A percentile compares a stretch with the other conserved stretches of the same genome.
Evolutionary conservation across 2,113 vertebrate genomes (phyloP).

Genomic region (Ariopsis seemanni): DNA sequence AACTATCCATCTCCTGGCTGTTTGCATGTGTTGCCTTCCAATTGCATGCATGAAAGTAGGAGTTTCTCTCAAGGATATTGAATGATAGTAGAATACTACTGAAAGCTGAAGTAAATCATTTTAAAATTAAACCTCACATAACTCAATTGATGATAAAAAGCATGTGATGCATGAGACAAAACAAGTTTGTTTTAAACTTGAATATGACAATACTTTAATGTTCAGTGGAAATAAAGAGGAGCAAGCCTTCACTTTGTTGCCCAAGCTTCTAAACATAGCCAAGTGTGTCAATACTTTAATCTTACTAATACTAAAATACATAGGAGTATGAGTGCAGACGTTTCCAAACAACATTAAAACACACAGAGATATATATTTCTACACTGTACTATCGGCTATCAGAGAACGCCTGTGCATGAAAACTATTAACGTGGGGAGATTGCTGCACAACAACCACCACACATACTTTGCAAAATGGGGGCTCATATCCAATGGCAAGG

Average conservation of each 20-base stretch:
- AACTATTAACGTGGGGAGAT: no score
- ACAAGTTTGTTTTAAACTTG: not conserved
- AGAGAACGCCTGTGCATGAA: no score
- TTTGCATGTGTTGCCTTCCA: not conserved
- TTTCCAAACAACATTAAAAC: not conserved
- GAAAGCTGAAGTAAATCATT: not conserved
- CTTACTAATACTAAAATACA: not conserved
- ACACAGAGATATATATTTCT: not conserved
- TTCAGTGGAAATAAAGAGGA: not conserved
- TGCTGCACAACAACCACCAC: no score
- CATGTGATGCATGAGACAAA: not conserved
- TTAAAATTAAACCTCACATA: not conserved
- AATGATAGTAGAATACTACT: not conserved
- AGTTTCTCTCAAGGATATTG: not conserved
- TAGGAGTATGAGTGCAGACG: not conserved
- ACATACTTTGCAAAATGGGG: no score
- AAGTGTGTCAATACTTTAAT: not conserved
- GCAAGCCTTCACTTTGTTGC: not conserved
- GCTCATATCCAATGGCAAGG: no score
- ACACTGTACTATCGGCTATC: not conserved
- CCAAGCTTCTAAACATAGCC: not conserved
- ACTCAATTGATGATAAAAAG: not conserved
- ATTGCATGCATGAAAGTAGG: not conserved
- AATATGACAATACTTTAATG: not conserved
- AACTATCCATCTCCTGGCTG: not conserved